Percentiles rank a stretch among this genome's conserved stretches.
phyloP scores from a whole-genome alignment of 2,113 vertebrate genomes.

The Eublepharis macularius region DNA sequence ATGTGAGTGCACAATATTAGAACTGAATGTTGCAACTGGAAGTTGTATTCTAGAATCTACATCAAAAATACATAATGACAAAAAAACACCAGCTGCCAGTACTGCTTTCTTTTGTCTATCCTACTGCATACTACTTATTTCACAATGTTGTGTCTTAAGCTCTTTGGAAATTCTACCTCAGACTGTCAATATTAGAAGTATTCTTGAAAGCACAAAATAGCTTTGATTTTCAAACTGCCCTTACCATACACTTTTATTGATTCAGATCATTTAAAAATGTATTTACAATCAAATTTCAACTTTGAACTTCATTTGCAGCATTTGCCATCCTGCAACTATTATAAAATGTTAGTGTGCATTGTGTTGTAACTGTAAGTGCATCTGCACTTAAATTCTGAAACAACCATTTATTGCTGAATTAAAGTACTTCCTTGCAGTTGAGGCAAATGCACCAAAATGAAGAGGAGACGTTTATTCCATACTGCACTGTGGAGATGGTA shows the following conservation, averaged over 20 bases:
- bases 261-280: background rate
- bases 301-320: background rate
- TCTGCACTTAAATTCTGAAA: background rate
- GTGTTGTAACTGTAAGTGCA: background rate
- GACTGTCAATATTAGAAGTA: background rate
- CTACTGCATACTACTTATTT: background rate
- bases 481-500: background rate
- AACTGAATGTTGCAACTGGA: background rate
- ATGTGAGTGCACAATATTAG: background rate
- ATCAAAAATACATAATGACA: background rate
- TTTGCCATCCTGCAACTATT: background rate
- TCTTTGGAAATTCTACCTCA: background rate
- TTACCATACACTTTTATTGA: background rate
- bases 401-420: background rate
- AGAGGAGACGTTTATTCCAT: background rate
- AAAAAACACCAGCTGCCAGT: background rate
- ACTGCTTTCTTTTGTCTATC: background rate
- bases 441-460: background rate
- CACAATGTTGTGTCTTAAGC: background rate
- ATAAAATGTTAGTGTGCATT: background rate
- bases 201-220: background rate
- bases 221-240: background rate
- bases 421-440: background rate
- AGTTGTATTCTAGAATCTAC: background rate
- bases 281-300: background rate